Conservation (phyloP, 2,797 vertebrate genomes). For the Oreonectes daqikongensis region DNA sequence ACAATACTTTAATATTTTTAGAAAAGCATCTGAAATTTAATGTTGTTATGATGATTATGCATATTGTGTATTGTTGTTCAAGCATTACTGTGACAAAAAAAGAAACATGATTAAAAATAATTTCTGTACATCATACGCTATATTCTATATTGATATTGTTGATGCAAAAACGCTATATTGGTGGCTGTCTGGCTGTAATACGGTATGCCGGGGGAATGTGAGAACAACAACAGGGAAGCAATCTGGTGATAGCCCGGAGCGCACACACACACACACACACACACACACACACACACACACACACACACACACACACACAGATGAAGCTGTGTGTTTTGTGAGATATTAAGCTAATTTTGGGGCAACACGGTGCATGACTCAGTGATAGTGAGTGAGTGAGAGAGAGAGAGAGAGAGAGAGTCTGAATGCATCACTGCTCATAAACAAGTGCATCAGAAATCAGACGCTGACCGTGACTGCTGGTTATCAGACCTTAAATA, state of each 20-base stretch:
- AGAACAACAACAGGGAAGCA: slow-evolving; percentile 16
- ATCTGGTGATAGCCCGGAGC: slow-evolving; percentile 19
- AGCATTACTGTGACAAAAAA: too few species aligned
- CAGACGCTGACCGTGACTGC: slow-evolving; percentile 1
- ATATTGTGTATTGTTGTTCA: too few species aligned
- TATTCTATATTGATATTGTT: neutral
- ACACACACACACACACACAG: neutral
- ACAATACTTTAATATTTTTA: too few species aligned
- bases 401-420: neutral
- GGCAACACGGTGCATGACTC: slow-evolving; percentile 8
- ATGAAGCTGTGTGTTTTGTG: slow-evolving; percentile 21
- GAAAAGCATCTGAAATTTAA: too few species aligned
- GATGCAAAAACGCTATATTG: neutral
- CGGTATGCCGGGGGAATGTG: neutral
- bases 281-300: neutral
- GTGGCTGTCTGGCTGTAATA: slow-evolving; percentile 12
- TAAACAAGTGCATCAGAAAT: slow-evolving; percentile 6
- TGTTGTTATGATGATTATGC: too few species aligned
- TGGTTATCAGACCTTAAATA: neutral
- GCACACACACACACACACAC: slow-evolving; percentile 12
- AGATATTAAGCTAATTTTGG: slow-evolving; percentile 47
- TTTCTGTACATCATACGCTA: too few species aligned
- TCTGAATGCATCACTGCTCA: neutral
- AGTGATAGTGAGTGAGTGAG: neutral
- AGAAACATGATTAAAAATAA: too few species aligned